Evolutionary conservation across 1,140 invertebrate genomes (phyloP).

Genomic region (Camponotus floridanus): DNA sequence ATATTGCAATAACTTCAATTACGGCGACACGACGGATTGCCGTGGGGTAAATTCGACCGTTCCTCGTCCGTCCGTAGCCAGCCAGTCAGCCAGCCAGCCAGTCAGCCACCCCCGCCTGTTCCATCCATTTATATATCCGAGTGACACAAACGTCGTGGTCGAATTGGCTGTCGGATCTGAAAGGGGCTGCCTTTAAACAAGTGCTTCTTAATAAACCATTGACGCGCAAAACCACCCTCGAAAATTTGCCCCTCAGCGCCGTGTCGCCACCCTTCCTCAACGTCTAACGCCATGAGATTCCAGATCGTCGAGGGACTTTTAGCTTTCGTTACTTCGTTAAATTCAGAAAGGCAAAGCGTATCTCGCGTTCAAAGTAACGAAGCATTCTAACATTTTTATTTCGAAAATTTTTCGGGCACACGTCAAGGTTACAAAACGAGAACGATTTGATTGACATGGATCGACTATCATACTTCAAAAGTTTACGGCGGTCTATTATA

Average conservation of each 20-base stretch:
- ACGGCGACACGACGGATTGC: conserved; percentile 81
- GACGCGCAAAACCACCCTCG: conserved; percentile 78
- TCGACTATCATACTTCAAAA: not conserved
- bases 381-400: conserved; percentile 60
- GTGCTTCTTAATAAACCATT: conserved; percentile 87
- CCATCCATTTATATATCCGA: conserved; percentile 82
- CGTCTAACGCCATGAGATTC: conserved; percentile 58
- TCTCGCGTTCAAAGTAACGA: conserved; percentile 65
- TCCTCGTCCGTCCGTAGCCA: conserved; percentile 24
- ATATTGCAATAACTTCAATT: conserved; percentile 87
- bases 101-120: conserved; percentile 63
- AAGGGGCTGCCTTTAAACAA: conserved; percentile 85
- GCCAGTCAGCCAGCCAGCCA: not conserved
- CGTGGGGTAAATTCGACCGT: conserved; percentile 73
- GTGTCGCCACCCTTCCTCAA: conserved; percentile 63
- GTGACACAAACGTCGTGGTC: conserved; percentile 77
- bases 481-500: not conserved
- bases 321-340: conserved; percentile 76
- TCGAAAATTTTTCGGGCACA: conserved; percentile 22
- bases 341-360: conserved; percentile 62
- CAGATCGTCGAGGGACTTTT: conserved; percentile 61
- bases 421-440: conserved; percentile 3
- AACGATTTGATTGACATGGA: not conserved
- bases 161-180: conserved; percentile 83
- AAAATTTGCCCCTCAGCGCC: conserved; percentile 72